Evolutionary conservation across 2,888 invertebrate genomes (phyloP).

Genomic region (Hofmannophila pseudospretella): DNA sequence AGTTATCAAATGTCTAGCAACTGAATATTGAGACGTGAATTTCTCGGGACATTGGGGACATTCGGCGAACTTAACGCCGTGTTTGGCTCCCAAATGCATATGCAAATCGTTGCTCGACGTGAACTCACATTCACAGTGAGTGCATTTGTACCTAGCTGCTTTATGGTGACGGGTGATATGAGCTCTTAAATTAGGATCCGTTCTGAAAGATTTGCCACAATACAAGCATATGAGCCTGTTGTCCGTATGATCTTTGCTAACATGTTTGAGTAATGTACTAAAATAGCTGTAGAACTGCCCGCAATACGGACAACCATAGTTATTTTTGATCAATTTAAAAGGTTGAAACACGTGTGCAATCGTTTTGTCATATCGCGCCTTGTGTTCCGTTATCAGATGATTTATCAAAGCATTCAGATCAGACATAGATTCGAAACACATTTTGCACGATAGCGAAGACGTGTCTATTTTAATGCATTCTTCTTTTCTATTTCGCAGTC

Average conservation of each 20-base stretch:
- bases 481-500: conserved; percentile 43
- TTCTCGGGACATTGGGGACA: conserved; percentile 49
- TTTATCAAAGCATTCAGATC: conserved; percentile 36
- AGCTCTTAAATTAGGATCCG: conserved; percentile 45
- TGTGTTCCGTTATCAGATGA: conserved; percentile 41
- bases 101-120: conserved; percentile 32
- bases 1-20: conserved; percentile 45
- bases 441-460: conserved; percentile 43
- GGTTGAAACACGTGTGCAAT: conserved; percentile 37
- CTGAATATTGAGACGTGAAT: conserved; percentile 45
- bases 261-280: conserved; percentile 42
- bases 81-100: conserved; percentile 42
- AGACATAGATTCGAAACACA: conserved; percentile 34
- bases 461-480: conserved; percentile 56
- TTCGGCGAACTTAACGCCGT: conserved; percentile 39
- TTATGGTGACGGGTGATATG: conserved; percentile 44
- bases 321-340: conserved; percentile 43
- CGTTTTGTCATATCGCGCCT: conserved; percentile 33
- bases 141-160: conserved; percentile 35
- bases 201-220: conserved; percentile 49
- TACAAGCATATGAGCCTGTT: conserved; percentile 51
- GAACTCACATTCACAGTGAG: conserved; percentile 36
- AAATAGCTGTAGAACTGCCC: conserved; percentile 44
- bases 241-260: conserved; percentile 43
- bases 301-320: conserved; percentile 50